phyloP scores from a whole-genome alignment of 2,888 invertebrate genomes.

The Chalcosyrphus nemorum region DNA sequence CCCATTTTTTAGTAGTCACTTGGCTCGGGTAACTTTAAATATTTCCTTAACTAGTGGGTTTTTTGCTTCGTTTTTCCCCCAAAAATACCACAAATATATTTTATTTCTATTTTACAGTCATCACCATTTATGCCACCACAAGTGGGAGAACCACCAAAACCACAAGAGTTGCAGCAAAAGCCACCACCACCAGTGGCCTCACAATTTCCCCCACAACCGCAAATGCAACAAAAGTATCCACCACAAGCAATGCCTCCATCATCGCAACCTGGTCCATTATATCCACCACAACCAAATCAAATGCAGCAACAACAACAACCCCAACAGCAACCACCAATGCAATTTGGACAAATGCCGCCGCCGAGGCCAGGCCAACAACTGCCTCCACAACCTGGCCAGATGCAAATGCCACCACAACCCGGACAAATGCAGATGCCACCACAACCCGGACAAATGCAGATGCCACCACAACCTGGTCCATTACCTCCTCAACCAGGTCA shows the following conservation, averaged over 20 bases:
- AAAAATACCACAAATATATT: background rate
- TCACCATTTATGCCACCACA: slow-evolving; percentile 62
- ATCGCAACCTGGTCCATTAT: slow-evolving; percentile 50
- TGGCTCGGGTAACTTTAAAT: too few species aligned
- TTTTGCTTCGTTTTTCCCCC: background rate
- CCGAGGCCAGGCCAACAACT: slow-evolving; percentile 72
- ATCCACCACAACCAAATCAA: slow-evolving; percentile 42
- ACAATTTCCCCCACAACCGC: slow-evolving; percentile 35
- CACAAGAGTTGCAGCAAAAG: slow-evolving; percentile 50
- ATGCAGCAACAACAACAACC: slow-evolving; percentile 50
- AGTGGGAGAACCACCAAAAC: slow-evolving; percentile 33
- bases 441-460: slow-evolving; percentile 71
- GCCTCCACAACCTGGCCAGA: slow-evolving; percentile 74
- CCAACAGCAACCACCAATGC: slow-evolving; percentile 51
- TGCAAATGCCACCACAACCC: slow-evolving; percentile 51
- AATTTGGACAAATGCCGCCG: slow-evolving; percentile 71
- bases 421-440: slow-evolving; percentile 12
- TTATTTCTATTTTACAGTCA: slow-evolving; percentile 24
- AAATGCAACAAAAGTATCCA: slow-evolving; percentile 57
- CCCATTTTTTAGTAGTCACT: too few species aligned
- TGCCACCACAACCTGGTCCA: slow-evolving; percentile 14
- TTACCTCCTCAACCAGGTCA: slow-evolving; percentile 63
- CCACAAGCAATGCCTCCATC: slow-evolving; percentile 38
- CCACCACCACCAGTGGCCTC: slow-evolving; percentile 13
- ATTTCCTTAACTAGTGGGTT: too few species aligned